phyloP scores from a whole-genome alignment of 2,113 vertebrate genomes.

The Sclerurus mexicanus region DNA sequence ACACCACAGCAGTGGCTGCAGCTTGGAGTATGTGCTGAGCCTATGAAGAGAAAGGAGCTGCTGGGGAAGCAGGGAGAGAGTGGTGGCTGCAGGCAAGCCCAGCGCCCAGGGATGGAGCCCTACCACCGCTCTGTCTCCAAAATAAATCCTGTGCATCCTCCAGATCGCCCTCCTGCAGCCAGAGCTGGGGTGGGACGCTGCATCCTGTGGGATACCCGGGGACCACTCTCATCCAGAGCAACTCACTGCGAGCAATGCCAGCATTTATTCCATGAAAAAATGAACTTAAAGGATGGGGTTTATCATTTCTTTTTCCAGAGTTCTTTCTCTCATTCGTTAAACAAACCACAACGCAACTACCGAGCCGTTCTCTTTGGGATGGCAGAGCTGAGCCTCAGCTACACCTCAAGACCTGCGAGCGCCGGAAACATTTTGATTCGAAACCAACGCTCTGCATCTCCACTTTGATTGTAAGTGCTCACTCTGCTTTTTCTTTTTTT shows the following conservation, averaged over 20 bases:
- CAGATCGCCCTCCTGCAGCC: not conserved
- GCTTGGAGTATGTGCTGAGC: not conserved
- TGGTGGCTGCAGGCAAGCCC: not conserved
- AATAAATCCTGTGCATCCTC: not conserved
- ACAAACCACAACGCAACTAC: not conserved
- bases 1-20: not conserved
- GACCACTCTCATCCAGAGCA: not conserved
- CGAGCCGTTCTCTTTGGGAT: not conserved
- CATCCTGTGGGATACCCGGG: not conserved
- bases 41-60: not conserved
- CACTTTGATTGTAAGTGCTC: not conserved
- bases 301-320: not conserved
- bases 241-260: fast-evolving
- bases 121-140: not conserved
- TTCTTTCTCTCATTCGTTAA: not conserved
- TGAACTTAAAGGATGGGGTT: not conserved
- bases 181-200: not conserved
- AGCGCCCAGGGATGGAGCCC: not conserved
- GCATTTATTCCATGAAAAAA: not conserved
- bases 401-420: not conserved
- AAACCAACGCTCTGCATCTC: not conserved
- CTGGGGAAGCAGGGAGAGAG: not conserved
- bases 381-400: not conserved
- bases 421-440: not conserved
- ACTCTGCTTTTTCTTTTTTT: not conserved